Conservation (phyloP, 2,797 vertebrate species). For the Mastacembelus armatus region DNA sequence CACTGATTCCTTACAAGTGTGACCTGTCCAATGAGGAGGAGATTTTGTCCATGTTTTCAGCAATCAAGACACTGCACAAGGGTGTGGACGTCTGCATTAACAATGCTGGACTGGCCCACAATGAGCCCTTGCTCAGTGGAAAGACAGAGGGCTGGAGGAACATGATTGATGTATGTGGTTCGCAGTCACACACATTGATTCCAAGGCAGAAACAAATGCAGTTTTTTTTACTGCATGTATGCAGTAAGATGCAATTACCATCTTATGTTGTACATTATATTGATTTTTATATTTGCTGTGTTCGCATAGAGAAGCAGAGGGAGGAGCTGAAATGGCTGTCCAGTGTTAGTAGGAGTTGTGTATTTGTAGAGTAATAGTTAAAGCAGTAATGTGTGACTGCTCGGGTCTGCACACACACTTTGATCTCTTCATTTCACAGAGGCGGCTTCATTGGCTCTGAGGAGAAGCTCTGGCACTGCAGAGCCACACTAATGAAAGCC, state of each 20-base stretch:
- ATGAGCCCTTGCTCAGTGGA: conserved; percentile 91
- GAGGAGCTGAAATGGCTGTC: conserved; percentile 20
- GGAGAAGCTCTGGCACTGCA: conserved; percentile 51
- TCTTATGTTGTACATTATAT: background rate
- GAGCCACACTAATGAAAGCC: conserved; percentile 70
- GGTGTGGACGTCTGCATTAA: conserved; percentile 97
- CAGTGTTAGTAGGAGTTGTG: conserved; percentile 21
- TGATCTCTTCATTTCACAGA: conserved; percentile 37
- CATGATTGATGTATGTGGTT: conserved; percentile 94
- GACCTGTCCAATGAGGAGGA: conserved; percentile 96
- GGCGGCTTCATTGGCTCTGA: conserved; percentile 54
- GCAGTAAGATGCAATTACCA: too few species aligned
- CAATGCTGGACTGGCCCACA: conserved; percentile 92
- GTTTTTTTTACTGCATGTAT: too few species aligned
- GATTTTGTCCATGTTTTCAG: conserved; percentile 98
- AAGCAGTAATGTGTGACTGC: conserved; percentile 26
- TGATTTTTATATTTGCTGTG: conserved; percentile 11
- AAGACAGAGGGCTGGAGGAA: conserved; percentile 93
- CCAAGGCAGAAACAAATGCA: background rate
- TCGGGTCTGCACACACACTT: background rate
- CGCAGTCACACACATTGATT: conserved; percentile 6
- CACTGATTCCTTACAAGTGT: conserved; percentile 94
- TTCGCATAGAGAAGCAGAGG: conserved; percentile 6
- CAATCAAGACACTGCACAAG: conserved; percentile 91
- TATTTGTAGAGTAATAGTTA: conserved; percentile 34